Evolutionary conservation across 2,113 vertebrate species (phyloP), one percentile per base, ranked within the genome.

Genomic region (Pseudolaguvia tuberculata): DNA sequence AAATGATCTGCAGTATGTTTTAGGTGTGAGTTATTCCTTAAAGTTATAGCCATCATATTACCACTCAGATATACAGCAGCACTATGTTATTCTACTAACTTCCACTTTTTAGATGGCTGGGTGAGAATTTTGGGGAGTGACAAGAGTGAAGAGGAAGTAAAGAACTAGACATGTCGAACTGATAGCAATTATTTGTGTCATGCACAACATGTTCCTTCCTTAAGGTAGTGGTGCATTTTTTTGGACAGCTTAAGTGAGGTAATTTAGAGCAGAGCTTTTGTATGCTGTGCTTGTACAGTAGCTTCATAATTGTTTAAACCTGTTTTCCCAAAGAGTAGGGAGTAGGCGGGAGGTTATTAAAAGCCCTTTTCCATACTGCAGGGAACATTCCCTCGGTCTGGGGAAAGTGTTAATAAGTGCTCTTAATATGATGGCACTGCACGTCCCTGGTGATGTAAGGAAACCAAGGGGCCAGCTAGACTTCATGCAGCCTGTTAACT

Each of bases 231-330:
- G 77, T 67, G 76, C 78, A 76, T 85, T 83, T 81, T 78, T 78
- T 71, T 31, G 13, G 80, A 83, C 75, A 79, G 81, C 81, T 82
- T 76, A 70, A 77, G 63, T 18, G 15, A 68, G 76, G 80, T 78
- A 80, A 83, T 87, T 85, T 83, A 84, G 65, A 77, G 77, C 81
- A 67, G 51, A 55, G 81, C 79, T 86, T 82, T 83, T 58, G 75
- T 81, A 69, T 61, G 73, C 77, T 67, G 27, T 70, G 68, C 81
- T 80, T 39, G 78, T 83, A 86, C 78, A 79, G 86, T 89, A 86
- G 86, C 82, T 52, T 86, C 79, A 77, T 88, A 89, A 90, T 88
- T 86, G 86, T 77, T 90, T 83, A 86, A 87, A 82, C 78, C 75
- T 88, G 86, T 88, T 82, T 86, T 80, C 65, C 81, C 74, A 76